A percentile compares a stretch with the other conserved stretches of the same genome.
Conservation (phyloP, 2,797 vertebrate genomes). For the Glyptemys insculpta region DNA sequence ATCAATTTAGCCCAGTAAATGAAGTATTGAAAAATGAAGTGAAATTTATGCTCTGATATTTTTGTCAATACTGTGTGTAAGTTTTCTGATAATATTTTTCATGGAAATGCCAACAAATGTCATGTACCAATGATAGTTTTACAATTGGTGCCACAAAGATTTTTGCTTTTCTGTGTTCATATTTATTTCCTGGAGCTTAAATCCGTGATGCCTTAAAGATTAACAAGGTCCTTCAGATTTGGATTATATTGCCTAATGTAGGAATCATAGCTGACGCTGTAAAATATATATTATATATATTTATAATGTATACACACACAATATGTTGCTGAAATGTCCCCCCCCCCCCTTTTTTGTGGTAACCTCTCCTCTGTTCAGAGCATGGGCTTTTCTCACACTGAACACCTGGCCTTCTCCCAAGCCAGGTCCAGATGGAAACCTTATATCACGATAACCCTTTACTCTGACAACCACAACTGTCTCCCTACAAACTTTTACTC, state of each 20-base stretch:
- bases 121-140: slow-evolving; percentile 63
- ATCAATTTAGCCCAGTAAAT: slow-evolving; percentile 86
- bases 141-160: slow-evolving; percentile 66
- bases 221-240: slow-evolving; percentile 77
- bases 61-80: slow-evolving; percentile 47
- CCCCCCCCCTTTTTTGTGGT: not conserved
- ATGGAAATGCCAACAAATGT: slow-evolving; percentile 64
- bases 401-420: not conserved
- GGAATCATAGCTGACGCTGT: slow-evolving; percentile 65
- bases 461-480: slow-evolving; percentile 10
- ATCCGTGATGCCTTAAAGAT: slow-evolving; percentile 85
- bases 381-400: not conserved
- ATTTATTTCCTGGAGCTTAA: slow-evolving; percentile 78
- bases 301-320: slow-evolving; percentile 38
- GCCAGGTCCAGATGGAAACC: slow-evolving; percentile 5
- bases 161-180: slow-evolving; percentile 62
- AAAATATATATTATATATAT: slow-evolving; percentile 54
- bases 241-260: slow-evolving; percentile 75
- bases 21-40: slow-evolving; percentile 89
- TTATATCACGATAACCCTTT: not conserved
- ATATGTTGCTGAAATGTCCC: slow-evolving; percentile 51
- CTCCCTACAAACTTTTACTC: slow-evolving; percentile 4
- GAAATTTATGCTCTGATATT: slow-evolving; percentile 89
- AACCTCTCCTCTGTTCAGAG: not conserved
- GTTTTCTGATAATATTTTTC: slow-evolving; percentile 57